Conservation (phyloP, 2,113 vertebrate species). For the Malurus melanocephalus region DNA sequence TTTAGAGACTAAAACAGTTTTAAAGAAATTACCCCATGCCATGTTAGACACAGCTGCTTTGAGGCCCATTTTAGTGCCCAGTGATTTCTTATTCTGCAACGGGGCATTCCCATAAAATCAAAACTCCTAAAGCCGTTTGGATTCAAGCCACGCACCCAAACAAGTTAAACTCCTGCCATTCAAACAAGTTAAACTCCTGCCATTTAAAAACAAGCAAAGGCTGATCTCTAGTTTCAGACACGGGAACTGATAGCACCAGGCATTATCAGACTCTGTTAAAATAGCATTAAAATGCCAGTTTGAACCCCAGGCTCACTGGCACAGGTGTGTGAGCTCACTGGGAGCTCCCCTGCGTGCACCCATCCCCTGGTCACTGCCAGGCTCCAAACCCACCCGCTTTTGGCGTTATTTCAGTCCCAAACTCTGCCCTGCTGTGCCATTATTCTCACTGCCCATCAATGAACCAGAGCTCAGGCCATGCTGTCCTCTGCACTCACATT, state of each 20-base stretch:
- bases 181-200: not conserved
- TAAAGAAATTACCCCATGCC: not conserved
- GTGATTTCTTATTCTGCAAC: too few relatives aligned
- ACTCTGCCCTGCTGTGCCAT: not conserved
- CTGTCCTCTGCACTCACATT: conserved; percentile 3
- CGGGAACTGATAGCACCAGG: not conserved
- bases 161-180: not conserved
- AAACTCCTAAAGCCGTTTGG: not conserved
- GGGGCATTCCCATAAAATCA: not conserved
- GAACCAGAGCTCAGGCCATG: not conserved
- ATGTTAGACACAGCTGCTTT: not conserved
- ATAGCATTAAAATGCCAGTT: not conserved
- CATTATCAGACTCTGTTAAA: not conserved
- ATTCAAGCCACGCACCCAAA: not conserved
- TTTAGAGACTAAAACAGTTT: not conserved
- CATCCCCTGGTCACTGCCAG: not conserved
- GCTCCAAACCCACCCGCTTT: not conserved
- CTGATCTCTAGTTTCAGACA: not conserved
- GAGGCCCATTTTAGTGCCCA: not conserved
- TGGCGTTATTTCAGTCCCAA: not conserved
- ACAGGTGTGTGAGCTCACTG: not conserved
- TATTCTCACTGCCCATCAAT: conserved; percentile 23
- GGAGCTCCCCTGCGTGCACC: not conserved
- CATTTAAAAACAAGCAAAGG: not conserved
- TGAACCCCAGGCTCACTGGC: not conserved